Conservation (phyloP, 2,797 vertebrate genomes). For the Hirundo rustica region DNA sequence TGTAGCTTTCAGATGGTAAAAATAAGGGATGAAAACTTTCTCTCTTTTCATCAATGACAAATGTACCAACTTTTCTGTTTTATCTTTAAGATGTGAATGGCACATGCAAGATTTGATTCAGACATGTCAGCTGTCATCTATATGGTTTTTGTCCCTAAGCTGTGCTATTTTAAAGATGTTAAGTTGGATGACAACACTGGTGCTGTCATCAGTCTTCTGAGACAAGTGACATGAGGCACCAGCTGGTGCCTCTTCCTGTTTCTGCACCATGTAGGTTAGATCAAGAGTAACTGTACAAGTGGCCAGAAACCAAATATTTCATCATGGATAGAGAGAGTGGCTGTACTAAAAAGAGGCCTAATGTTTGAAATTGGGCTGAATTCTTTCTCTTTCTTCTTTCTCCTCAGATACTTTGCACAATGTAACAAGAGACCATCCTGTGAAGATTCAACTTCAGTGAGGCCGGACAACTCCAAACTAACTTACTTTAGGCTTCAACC, state of each 20-base stretch:
- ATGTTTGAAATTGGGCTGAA: background rate
- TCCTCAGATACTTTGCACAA: background rate
- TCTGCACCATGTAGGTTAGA: background rate
- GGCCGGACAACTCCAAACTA: background rate
- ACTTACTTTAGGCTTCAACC: background rate
- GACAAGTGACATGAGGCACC: background rate
- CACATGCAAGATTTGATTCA: background rate
- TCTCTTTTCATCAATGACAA: background rate
- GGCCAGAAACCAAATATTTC: background rate
- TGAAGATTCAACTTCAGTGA: background rate
- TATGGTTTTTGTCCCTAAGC: background rate
- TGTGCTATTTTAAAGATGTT: background rate
- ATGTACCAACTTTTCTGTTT: background rate
- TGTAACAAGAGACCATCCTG: background rate
- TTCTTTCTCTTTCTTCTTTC: too few relatives aligned
- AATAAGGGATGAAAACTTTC: background rate
- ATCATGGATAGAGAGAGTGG: background rate
- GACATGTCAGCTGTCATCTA: background rate
- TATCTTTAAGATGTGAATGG: background rate
- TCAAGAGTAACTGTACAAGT: background rate
- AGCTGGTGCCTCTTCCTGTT: background rate
- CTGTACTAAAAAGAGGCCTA: background rate
- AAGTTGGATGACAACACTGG: background rate
- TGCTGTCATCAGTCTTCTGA: background rate
- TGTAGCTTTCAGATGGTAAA: background rate